Base-by-base conservation (phyloP, 2,113 vertebrate species). In the Tragelaphus buxtoni region DNA sequence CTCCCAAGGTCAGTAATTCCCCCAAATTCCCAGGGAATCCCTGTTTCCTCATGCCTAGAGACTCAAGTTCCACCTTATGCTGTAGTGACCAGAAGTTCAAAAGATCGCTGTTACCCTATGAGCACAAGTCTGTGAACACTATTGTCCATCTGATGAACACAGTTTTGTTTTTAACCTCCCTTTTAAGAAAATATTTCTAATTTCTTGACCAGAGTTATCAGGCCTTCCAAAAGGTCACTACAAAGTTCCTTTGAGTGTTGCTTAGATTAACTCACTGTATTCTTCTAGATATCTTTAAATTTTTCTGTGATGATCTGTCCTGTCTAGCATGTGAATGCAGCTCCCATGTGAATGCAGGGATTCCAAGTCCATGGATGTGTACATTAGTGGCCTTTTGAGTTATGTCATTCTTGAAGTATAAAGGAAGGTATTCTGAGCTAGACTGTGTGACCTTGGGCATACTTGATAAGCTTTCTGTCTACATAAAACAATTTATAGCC, bases 1-100 rank as follows among this genome's bases (percentile, higher is more conserved):
- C 49, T 84, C 7, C 63, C 47, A 77, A 90, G 92, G 91, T 91
- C 77, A 96, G 92, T 96, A 93, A 94, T 93, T 97, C 80, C 94
- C 94, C 96, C 93, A 93, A 30, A 86, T 97, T 98, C 85, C 97
- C 94, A 76, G 53, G 30, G 13, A 93, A 84, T 77, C 56, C 49
- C 58, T 86, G 26, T 94, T 95, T 86, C 88, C 97, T 98, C 74
- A 63, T 84, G 63, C n/a, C 26, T 65, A 12, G n/a, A 84, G 53
- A 93, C 53, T 88, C 65, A 81, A 3, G 24, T 74, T 91, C 60
- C 49, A 91, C 47, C 88, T 53, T 76, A 39, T 56, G 58, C 82
- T 77, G 58, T 32, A 76, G 74, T 93, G 51, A 35, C 79, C 63
- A 55, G 63, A 76, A 91, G 94, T 91, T 87, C 56, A 79, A 77